Base-by-base conservation (phyloP, 30 jellyfish, hydroid and myxozoan genomes). In the Pseudorhiza aurosa region DNA sequence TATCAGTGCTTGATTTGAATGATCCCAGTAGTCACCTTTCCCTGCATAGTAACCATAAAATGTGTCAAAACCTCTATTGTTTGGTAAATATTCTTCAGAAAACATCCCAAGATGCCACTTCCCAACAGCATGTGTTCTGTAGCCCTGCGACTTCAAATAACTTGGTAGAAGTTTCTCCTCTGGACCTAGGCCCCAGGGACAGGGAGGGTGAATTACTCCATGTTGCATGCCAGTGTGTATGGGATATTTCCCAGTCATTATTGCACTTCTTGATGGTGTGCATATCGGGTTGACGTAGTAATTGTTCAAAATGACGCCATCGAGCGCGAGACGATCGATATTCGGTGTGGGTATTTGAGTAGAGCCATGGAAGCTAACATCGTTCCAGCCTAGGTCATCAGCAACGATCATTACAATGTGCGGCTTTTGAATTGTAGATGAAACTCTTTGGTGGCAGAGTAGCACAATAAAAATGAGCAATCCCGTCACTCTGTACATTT, bases 321-420 rank as follows among this genome's bases (percentile, higher is more conserved):
- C 57, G 7, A 64, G 60, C 4, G 98, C 98, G 1, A 92, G 85
- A 37, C 21, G 59, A 70, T 92, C 98, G 31, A 92, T 58, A 51
- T 92, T 85, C 2, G 98, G 98, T 10, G 98, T 92, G 10, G 98
- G 98, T 42, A 92, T 92, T 57, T 92, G 98, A 18, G 62, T 46
- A 1, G 96, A 92, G 2, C 98, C 98, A 85, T 92, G 98, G 74
- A 92, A 92, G 69, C 98, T 80, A 60, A 92, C 98, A 65, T 92
- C 98, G 67, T 92, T 81, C 91, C 95, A 92, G 25, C 98, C 98
- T 4, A 91, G 75, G 39, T 91, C 98, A 59, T 91, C 98, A 30
- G 98, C 97, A 1, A 88, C 90, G n/a, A 88, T 88, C 93, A 88
- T 77, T 9, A 88, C 77, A 15, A 88, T 81, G 81, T 88, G 45